A percentile compares a stretch with the other conserved stretches of the same genome.
These are phyloP conservation scores for Teleiodes luculella DNA, from an alignment of 2,888 invertebrate species.

Conservation along the genomic window DNA sequence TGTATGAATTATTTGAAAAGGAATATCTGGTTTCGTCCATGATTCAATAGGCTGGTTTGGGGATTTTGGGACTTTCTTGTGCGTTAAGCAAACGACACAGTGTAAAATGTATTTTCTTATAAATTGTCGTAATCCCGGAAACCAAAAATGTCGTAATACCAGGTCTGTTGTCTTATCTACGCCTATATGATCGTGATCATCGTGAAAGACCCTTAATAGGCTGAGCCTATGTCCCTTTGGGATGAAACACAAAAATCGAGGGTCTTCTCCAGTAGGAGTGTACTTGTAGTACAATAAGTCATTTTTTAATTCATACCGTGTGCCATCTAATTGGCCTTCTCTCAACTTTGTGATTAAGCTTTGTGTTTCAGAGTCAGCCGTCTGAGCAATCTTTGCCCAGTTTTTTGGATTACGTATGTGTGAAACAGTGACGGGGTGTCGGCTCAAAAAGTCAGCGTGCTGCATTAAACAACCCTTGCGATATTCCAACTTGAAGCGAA, in stretches of 20 bases:
- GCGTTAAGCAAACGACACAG: slow-evolving; percentile 9
- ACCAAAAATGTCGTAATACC: no score
- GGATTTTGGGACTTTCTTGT: slow-evolving; percentile 9
- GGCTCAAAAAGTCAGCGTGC: slow-evolving; percentile 22
- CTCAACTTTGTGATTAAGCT: no score
- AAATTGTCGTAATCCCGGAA: neutral
- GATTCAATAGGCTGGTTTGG: neutral
- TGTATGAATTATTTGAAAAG: no score
- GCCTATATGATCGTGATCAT: no score
- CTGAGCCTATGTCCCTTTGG: slow-evolving; percentile 25
- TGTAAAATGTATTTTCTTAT: slow-evolving; percentile 9
- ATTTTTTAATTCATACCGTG: no score
- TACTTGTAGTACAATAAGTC: no score
- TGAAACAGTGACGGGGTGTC: slow-evolving; percentile 22
- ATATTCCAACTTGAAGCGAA: slow-evolving; percentile 20
- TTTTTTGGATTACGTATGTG: no score
- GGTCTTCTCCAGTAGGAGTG: slow-evolving; percentile 19
- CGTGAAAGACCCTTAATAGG: no score
- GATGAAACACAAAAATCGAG: slow-evolving; percentile 21
- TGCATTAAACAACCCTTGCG: no score
- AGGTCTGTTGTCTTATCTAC: no score
- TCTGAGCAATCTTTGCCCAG: no score
- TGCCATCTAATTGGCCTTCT: no score
- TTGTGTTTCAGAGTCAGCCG: slow-evolving; percentile 21
- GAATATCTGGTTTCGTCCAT: neutral